phyloP scores from a whole-genome alignment of 2,113 vertebrate genomes.

The Falco punctatus region DNA sequence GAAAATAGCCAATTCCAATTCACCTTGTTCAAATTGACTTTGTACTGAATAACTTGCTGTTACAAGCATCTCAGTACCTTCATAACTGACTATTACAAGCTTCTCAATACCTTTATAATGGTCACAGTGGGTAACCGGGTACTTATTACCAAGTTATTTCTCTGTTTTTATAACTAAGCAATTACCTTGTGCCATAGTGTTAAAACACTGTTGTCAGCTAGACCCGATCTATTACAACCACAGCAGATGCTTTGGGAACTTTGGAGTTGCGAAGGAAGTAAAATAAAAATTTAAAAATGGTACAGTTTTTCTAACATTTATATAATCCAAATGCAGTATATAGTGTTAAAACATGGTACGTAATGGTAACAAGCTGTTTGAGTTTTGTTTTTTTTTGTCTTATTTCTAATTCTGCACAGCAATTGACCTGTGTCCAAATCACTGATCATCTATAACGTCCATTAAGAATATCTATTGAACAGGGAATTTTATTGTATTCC shows the following conservation, averaged over 20 bases:
- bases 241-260: background rate
- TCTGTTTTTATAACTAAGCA: background rate
- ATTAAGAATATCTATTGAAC: background rate
- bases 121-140: background rate
- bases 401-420: background rate
- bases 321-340: background rate
- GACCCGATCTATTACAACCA: background rate
- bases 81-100: background rate
- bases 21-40: background rate
- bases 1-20: background rate
- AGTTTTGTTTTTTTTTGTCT: background rate
- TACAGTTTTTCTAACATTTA: background rate
- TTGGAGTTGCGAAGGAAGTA: background rate
- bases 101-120: background rate
- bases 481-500: background rate
- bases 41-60: background rate
- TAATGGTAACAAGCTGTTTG: background rate
- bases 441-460: background rate
- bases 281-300: background rate
- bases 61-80: background rate
- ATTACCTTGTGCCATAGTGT: background rate
- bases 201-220: background rate
- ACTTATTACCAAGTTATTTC: background rate
- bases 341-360: background rate
- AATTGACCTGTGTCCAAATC: background rate